These are phyloP conservation scores for Aplidium turbinatum DNA, from an alignment of 23 tunicate species.

Conservation along the genomic window DNA sequence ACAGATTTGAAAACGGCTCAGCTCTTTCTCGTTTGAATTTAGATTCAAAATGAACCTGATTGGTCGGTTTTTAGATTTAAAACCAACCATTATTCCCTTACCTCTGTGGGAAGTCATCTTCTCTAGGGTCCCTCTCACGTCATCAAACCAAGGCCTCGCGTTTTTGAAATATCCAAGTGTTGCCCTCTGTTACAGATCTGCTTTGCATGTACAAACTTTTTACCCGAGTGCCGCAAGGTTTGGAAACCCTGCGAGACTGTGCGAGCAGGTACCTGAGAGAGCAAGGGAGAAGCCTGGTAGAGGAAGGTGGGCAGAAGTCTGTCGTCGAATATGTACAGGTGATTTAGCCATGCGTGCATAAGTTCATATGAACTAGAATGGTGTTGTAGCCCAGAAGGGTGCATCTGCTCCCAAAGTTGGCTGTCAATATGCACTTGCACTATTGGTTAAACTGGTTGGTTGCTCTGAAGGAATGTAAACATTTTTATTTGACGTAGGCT, in stretches of 20 bases:
- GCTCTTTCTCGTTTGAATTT: too few relatives aligned
- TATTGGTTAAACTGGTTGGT: too few relatives aligned
- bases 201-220: constrained; percentile 91
- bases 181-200: constrained; percentile 45
- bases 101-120: background rate
- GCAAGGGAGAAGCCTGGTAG: constrained; percentile 89
- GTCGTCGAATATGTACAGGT: constrained; percentile 95
- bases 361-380: too few relatives aligned
- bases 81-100: background rate
- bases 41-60: too few relatives aligned
- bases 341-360: too few relatives aligned
- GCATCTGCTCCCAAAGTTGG: too few relatives aligned
- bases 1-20: too few relatives aligned
- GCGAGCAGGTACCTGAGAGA: constrained; percentile 81
- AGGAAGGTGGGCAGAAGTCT: constrained; percentile 86
- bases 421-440: too few relatives aligned
- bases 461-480: too few relatives aligned
- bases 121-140: background rate
- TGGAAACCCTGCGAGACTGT: constrained; percentile 76
- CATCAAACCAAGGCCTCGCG: background rate
- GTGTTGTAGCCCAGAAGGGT: too few relatives aligned
- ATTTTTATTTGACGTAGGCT: too few relatives aligned
- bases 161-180: background rate
- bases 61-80: background rate
- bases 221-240: constrained; percentile 67